These are phyloP conservation scores for Tricholauxania praeusta DNA, from an alignment of 2,888 invertebrate species.

Conservation along the genomic window DNA sequence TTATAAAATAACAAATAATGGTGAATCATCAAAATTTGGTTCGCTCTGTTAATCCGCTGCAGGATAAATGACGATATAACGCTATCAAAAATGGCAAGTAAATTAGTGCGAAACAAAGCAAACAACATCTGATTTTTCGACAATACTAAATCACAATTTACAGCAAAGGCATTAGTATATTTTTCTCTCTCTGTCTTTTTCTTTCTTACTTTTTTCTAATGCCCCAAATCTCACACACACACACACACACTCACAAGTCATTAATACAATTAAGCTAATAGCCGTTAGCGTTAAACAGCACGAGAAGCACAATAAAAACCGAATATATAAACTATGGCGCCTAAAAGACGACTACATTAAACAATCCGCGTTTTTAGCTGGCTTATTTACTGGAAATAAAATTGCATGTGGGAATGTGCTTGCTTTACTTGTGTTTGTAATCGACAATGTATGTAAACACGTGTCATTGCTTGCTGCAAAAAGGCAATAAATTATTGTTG, in stretches of 20 bases:
- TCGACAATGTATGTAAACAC: too few species aligned
- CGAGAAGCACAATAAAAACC: neutral
- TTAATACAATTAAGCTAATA: conserved; percentile 16
- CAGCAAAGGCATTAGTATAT: neutral
- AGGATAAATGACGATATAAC: neutral
- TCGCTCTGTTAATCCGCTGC: neutral
- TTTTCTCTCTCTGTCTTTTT: too few species aligned
- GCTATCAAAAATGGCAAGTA: neutral
- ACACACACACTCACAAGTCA: neutral
- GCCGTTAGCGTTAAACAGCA: neutral
- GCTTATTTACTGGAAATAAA: too few species aligned
- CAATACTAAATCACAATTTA: neutral
- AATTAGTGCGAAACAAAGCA: neutral
- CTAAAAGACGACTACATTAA: conserved; percentile 4
- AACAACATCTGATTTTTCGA: neutral
- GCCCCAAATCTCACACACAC: neutral
- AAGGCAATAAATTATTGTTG: too few species aligned
- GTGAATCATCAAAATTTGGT: conserved; percentile 10
- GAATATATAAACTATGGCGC: conserved; percentile 3
- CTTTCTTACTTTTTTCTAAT: neutral
- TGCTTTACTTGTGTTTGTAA: too few species aligned
- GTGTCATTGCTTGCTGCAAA: too few species aligned
- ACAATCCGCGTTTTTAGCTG: neutral
- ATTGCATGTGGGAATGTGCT: too few species aligned
- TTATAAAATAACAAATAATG: neutral